Percentiles rank a stretch among this genome's conserved stretches.
Conservation (phyloP, 2,113 vertebrate genomes). For the Macquaria australasica region DNA sequence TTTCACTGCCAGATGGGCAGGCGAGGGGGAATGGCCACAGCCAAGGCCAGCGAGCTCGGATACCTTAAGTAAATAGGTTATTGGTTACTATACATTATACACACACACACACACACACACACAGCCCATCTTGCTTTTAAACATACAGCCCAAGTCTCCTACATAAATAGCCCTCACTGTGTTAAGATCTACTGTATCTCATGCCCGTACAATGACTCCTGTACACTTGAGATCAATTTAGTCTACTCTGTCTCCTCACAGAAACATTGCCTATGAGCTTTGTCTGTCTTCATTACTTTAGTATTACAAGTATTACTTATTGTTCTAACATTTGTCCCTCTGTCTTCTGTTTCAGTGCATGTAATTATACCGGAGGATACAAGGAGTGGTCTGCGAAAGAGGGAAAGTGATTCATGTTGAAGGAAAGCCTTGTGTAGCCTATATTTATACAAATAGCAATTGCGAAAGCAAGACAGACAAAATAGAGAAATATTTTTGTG, state of each 20-base stretch:
- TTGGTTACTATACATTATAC: not conserved
- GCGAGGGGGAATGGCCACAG: conserved; percentile 79
- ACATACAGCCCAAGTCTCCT: not conserved
- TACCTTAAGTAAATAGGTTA: conserved; percentile 78
- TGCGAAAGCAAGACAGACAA: not conserved
- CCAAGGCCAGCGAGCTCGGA: conserved; percentile 80
- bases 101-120: not conserved
- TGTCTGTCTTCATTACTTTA: not conserved
- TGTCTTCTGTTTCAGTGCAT: conserved; percentile 78
- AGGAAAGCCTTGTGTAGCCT: not conserved
- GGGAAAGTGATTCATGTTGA: conserved; percentile 62
- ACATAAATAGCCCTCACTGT: not conserved
- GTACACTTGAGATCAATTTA: not conserved
- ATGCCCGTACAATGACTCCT: not conserved
- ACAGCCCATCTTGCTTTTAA: not conserved
- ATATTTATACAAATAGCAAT: not conserved
- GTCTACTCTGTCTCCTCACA: not conserved
- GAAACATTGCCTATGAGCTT: not conserved
- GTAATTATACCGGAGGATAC: conserved; percentile 86
- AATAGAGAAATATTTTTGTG: not conserved
- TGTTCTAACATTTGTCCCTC: not conserved
- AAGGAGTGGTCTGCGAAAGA: conserved; percentile 84
- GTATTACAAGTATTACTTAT: not conserved
- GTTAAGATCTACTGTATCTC: not conserved
- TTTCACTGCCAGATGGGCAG: conserved; percentile 88